phyloP scores from a whole-genome alignment of 53 echinoderm and acorn worm species.

The Temnopleurus reevesii region DNA sequence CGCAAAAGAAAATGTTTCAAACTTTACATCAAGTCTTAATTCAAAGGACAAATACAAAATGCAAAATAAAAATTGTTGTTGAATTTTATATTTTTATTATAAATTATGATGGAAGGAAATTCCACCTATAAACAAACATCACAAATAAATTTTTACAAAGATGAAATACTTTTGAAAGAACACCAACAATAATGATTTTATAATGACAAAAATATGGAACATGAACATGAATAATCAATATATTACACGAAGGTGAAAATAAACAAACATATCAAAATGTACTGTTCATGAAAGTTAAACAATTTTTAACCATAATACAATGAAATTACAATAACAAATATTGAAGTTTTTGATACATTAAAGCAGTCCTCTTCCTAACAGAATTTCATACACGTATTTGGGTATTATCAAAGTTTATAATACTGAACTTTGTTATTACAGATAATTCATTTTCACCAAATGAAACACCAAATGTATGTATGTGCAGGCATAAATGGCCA shows the following conservation, averaged over 20 bases:
- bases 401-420: no score
- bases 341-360: no score
- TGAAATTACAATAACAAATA: background rate
- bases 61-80: background rate
- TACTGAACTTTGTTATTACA: no score
- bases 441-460: no score
- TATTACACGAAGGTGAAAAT: background rate
- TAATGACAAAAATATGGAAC: background rate
- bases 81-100: background rate
- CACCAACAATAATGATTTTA: background rate
- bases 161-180: background rate
- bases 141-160: background rate
- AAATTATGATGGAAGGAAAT: constrained; percentile 17
- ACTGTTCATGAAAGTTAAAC: no score
- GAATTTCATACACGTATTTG: no score
- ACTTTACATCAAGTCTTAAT: background rate
- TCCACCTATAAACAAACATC: background rate
- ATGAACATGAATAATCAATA: background rate
- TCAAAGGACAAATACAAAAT: background rate
- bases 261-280: background rate
- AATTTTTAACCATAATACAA: background rate
- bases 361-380: background rate
- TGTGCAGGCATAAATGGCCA: no score
- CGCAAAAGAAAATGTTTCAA: no score
- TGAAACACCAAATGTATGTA: no score